Percentiles rank a stretch among this genome's conserved stretches.
These are phyloP conservation scores for Theretra japonica DNA, from an alignment of 2,888 invertebrate genomes.

Conservation along the genomic window DNA sequence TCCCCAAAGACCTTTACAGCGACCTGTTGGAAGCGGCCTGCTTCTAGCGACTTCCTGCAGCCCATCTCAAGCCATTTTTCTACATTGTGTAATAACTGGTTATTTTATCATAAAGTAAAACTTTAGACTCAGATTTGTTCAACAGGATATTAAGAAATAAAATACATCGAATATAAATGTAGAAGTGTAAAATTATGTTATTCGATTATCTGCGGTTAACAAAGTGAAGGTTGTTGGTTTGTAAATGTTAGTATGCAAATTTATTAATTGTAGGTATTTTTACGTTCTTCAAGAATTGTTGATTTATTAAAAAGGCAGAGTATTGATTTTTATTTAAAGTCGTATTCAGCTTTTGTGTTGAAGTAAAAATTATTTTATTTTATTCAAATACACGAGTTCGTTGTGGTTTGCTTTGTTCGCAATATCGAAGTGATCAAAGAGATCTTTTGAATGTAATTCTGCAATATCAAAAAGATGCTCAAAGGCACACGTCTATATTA, in stretches of 20 bases:
- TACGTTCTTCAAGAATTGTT: neutral
- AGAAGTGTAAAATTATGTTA: neutral
- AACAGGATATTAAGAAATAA: neutral
- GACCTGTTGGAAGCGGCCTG: too few relatives aligned
- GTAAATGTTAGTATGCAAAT: constrained; percentile 12
- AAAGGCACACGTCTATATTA: constrained; percentile 50
- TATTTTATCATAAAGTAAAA: neutral
- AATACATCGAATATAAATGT: neutral
- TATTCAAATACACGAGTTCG: neutral
- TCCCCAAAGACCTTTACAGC: too few relatives aligned
- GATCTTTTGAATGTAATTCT: constrained; percentile 22
- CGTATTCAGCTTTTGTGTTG: neutral
- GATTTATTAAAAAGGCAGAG: neutral
- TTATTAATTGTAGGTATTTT: neutral
- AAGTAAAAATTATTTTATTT: neutral
- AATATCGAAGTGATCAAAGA: neutral
- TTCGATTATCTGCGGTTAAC: constrained; percentile 2
- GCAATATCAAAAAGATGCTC: constrained; percentile 36
- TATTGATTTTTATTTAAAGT: neutral
- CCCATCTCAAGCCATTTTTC: too few relatives aligned
- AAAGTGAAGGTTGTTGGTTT: constrained; percentile 14
- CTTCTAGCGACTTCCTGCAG: too few relatives aligned
- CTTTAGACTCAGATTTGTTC: neutral
- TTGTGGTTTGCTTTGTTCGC: neutral
- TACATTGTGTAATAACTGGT: neutral